Evolutionary conservation across 2,797 vertebrate species (phyloP).

Genomic region (Sphaeramia orbicularis): DNA sequence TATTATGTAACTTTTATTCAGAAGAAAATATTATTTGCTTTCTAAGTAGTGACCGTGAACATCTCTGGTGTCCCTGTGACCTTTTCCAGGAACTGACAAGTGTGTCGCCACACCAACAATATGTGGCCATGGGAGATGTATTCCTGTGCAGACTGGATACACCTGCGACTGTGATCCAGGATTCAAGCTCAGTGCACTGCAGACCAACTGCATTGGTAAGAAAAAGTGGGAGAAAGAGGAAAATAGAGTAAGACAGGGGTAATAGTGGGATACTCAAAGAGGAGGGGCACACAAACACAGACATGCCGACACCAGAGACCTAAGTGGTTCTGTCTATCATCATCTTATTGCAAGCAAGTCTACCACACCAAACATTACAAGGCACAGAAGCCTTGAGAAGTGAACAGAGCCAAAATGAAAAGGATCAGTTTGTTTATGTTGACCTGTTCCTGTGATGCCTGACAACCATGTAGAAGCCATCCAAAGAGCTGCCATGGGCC

Average conservation of each 20-base stretch:
- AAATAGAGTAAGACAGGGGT: conserved; percentile 8
- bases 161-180: conserved; percentile 89
- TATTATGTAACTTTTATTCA: conserved; percentile 39
- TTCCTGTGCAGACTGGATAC: conserved; percentile 88
- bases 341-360: conserved; percentile 38
- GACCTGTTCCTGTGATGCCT: conserved; percentile 67
- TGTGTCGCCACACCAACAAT: conserved; percentile 84
- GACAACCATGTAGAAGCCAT: conserved; percentile 62
- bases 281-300: conserved; percentile 29
- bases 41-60: conserved; percentile 26
- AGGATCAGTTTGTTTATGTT: conserved; percentile 66
- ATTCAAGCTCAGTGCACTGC: conserved; percentile 86
- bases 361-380: conserved; percentile 44
- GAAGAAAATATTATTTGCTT: conserved; percentile 33
- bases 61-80: conserved; percentile 27
- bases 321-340: conserved; percentile 46
- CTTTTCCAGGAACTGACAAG: conserved; percentile 77
- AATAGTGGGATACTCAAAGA: conserved; percentile 7
- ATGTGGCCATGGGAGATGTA: conserved; percentile 89
- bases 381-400: conserved; percentile 57
- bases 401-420: conserved; percentile 61
- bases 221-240: neutral
- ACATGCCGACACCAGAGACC: conserved; percentile 37
- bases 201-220: conserved; percentile 89
- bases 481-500: conserved; percentile 70